Base-by-base conservation (phyloP, 1,140 invertebrate species). In the Drosophila simulans region DNA sequence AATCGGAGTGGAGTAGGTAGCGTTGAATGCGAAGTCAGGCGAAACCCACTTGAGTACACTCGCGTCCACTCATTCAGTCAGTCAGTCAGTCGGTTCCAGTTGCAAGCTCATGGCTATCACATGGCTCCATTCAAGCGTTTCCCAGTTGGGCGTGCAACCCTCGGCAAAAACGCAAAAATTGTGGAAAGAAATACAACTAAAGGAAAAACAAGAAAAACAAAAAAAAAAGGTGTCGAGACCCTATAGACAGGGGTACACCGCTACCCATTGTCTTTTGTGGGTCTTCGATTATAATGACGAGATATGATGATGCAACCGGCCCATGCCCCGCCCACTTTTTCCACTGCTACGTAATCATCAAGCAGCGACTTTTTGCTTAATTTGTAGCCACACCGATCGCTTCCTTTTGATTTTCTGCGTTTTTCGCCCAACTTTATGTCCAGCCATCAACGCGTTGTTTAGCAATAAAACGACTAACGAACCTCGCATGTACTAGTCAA, bases 211-310 rank as follows among this genome's bases (percentile, higher is more conserved):
- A 49, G 62, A 31, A 77, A 57, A 77, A n/a, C n/a, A 48, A 43
- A 60, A 35, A 49, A 66, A 31, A 73, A 57, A 77, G 54, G 62
- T 77, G 77, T 73, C 62, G 71, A 62, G 51, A 64, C 71, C 60
- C 43, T 66, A 59, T 53, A 55, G 71, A 43, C 70, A 20, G 40
- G 22, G 46, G 42, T 5, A 39, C 37, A 13, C 27, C 31, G 31
- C 8, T 10, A 3, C 64, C 71, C 74, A 77, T 77, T 77, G 75
- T 74, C 82, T 83, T 86, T 81, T 86, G 82, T 77, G 64, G 64
- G 74, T 88, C 78, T 86, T 86, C 82, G 82, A 88, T 86, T 86
- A 88, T 85, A 85, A 85, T 86, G 83, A 82, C 76, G 78, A 68
- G 77, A 78, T 65, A 22, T 22, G 77, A 68, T 86, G 82, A 86